Conservation (phyloP, 2,888 invertebrate species). For the Nemapogon koenigi region DNA sequence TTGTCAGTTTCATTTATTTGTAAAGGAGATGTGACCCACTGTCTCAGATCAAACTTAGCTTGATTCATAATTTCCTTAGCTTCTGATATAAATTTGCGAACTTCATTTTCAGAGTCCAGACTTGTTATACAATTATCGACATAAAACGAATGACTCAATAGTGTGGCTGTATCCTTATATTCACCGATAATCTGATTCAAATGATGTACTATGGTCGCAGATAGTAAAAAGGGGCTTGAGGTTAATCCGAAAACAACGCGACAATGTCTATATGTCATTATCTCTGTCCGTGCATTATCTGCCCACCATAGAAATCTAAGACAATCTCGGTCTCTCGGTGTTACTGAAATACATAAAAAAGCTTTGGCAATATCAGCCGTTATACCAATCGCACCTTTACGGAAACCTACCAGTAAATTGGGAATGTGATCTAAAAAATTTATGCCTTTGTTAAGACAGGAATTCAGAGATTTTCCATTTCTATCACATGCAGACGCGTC, state of each 20-base stretch:
- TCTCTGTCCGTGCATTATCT: neutral
- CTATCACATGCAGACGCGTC: constrained; percentile 20
- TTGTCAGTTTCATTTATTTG: no score
- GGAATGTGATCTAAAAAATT: constrained; percentile 20
- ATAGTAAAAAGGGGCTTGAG: constrained; percentile 2
- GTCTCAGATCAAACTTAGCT: constrained; percentile 1
- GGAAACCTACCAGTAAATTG: constrained; percentile 16
- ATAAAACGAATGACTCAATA: neutral
- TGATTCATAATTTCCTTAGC: neutral
- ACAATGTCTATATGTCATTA: constrained; percentile 9
- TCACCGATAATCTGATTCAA: neutral
- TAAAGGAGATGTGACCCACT: neutral
- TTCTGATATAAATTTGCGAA: neutral
- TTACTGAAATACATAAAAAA: constrained; percentile 23
- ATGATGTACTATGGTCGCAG: constrained; percentile 1
- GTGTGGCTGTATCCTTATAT: neutral
- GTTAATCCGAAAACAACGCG: constrained; percentile 2
- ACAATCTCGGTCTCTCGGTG: constrained; percentile 20
- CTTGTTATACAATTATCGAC: constrained; percentile 6
- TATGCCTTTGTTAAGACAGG: constrained; percentile 22
- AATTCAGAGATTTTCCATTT: constrained; percentile 22
- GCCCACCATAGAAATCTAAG: constrained; percentile 21
- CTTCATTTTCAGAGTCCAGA: neutral
- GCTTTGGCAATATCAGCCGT: constrained; percentile 23
- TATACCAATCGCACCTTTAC: constrained; percentile 17